Percentiles rank a stretch among this genome's conserved stretches.
phyloP scores from a whole-genome alignment of 1,140 invertebrate species.

The Lasioglossum albipes region DNA sequence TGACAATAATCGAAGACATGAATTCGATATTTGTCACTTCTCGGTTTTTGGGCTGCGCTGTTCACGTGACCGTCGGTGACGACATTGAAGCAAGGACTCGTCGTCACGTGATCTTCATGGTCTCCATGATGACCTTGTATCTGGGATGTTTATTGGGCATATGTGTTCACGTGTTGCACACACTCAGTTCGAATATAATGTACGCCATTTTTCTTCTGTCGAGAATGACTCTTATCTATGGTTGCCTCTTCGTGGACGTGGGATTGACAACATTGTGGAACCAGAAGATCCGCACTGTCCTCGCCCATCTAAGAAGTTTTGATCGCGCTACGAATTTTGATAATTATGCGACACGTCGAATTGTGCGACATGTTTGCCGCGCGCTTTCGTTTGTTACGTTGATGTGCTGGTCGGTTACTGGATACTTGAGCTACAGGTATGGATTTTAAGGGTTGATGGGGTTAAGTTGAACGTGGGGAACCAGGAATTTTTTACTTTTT shows the following conservation, averaged over 20 bases:
- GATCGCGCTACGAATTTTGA: conserved; percentile 49
- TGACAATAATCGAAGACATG: conserved; percentile 41
- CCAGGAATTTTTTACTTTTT: no score
- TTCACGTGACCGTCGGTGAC: conserved; percentile 30
- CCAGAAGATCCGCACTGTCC: conserved; percentile 37
- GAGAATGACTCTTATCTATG: conserved; percentile 44
- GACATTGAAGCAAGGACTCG: conserved; percentile 45
- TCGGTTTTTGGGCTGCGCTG: conserved; percentile 49
- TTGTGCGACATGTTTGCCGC: conserved; percentile 5
- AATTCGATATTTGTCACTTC: conserved; percentile 41
- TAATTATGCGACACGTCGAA: background rate
- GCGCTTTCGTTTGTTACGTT: conserved; percentile 17
- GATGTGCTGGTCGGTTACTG: conserved; percentile 50
- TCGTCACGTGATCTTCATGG: conserved; percentile 40
- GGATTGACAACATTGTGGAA: conserved; percentile 45
- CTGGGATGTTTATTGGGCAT: background rate
- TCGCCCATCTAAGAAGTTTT: conserved; percentile 49
- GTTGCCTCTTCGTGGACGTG: conserved; percentile 49
- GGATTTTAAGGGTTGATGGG: no score
- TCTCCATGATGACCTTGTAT: conserved; percentile 30
- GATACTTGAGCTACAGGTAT: conserved; percentile 48
- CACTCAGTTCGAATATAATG: conserved; percentile 18
- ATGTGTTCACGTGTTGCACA: conserved; percentile 20
- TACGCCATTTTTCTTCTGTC: conserved; percentile 20
- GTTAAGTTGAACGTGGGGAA: no score